Base-by-base conservation (phyloP, 2,113 vertebrate species). In the Carassius auratus region DNA sequence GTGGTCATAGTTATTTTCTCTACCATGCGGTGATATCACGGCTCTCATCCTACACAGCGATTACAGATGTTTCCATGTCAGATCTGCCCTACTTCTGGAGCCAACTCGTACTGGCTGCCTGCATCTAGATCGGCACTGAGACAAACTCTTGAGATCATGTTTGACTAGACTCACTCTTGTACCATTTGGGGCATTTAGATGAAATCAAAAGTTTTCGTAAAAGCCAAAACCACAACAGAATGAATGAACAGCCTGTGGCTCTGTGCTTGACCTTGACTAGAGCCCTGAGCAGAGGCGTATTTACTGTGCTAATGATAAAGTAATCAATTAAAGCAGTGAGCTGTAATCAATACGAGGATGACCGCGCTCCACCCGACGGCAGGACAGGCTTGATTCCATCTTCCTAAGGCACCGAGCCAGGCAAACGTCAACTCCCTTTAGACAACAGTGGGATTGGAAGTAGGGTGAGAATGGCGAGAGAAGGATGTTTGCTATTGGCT, bases 261-360 rank as follows among this genome's bases (percentile, higher is more conserved):
- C 1, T 42, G 42, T 42, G 50, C 8, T 36, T 87, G 79, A 89
- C 80, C 75, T 80, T 85, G 76, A 79, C 75, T 50, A 62, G 45
- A 83, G 73, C 71, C 68, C 76, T 30, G 21, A 74, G 88, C 84
- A 17, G 48, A 74, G 64, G 75, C 83, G 8, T 52, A 50, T 52
- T 57, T 69, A 57, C n/a, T 66, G 83, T n/a, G 13, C 75, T 83
- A 69, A 76, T 78, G 64, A 50, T 78, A 73, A 84, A 79, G 45
- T 68, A 50, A 88, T 86, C 84, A 80, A 84, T 84, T 74, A 23
- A 80, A 81, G 26, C 30, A 61, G 73, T 3, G 68, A 62, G 76
- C 76, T 50, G 23, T 8, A 59, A 83, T 85, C 83, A 59, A 89
- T 76, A 75, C 12, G 19, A 86, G 81, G 21, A 61, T 80, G 78